A percentile compares a stretch with the other conserved stretches of the same genome.
These are phyloP conservation scores for Notolepis coatsorum DNA, from an alignment of 2,797 vertebrate genomes.

Conservation along the genomic window DNA sequence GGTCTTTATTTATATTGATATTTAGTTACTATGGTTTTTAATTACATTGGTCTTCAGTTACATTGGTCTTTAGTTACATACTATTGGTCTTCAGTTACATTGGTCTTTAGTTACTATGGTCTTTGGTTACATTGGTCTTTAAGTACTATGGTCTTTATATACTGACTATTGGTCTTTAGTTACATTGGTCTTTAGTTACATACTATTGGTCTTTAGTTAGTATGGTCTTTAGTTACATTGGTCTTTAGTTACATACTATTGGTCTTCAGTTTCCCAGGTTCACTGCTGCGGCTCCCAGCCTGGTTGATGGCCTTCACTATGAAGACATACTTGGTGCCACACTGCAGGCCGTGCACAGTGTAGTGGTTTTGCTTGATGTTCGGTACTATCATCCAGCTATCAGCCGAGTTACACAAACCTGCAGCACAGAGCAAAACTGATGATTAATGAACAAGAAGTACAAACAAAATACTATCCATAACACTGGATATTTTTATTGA, in stretches of 20 bases:
- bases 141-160: no score
- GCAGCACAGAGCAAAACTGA: slow-evolving; percentile 42
- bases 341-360: slow-evolving; percentile 97
- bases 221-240: neutral
- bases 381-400: slow-evolving; percentile 99
- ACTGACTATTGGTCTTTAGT: no score
- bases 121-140: no score
- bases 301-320: slow-evolving; percentile 98
- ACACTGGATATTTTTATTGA: no score
- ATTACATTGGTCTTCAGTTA: no score
- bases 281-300: slow-evolving; percentile 94
- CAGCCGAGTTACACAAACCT: slow-evolving; percentile 98
- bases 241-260: slow-evolving; percentile 92
- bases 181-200: no score
- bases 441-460: slow-evolving; percentile 14
- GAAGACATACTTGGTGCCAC: slow-evolving; percentile 97
- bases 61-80: slow-evolving; percentile 76
- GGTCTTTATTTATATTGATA: no score
- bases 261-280: slow-evolving; percentile 95
- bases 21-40: no score
- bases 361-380: slow-evolving; percentile 99
- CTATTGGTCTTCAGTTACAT: slow-evolving; percentile 98
- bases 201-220: no score
- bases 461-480: no score
- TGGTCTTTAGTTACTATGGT: no score